These are phyloP conservation scores for Leucosticte australis DNA, from an alignment of 2,113 vertebrate species.

Conservation along the genomic window DNA sequence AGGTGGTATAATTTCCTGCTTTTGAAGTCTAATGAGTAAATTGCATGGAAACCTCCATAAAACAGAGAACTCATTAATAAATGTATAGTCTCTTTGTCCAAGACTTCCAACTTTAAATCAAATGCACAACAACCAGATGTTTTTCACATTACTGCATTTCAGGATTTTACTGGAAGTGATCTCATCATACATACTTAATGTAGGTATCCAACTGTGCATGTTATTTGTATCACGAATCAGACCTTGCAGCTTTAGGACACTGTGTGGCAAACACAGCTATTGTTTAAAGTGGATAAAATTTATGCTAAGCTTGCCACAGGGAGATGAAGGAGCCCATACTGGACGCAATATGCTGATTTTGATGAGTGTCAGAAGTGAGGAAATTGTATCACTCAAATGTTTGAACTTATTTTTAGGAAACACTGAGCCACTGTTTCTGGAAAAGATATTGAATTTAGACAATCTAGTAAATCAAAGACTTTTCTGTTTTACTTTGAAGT, in stretches of 20 bases:
- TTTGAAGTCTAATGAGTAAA: slow-evolving; percentile 54
- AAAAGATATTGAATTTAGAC: slow-evolving; percentile 23
- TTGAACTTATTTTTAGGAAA: background rate
- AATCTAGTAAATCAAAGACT: slow-evolving; percentile 26
- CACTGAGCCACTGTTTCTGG: slow-evolving; percentile 37
- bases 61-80: slow-evolving; percentile 62
- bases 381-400: slow-evolving; percentile 32
- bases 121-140: slow-evolving; percentile 74
- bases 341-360: slow-evolving; percentile 7
- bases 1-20: background rate
- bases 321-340: slow-evolving; percentile 15
- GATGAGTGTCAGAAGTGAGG: slow-evolving; percentile 50
- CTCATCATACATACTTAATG: slow-evolving; percentile 73
- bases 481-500: slow-evolving; percentile 7
- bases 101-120: slow-evolving; percentile 75
- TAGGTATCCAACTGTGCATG: slow-evolving; percentile 67
- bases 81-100: slow-evolving; percentile 56
- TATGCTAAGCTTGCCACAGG: background rate
- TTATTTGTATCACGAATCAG: slow-evolving; percentile 68
- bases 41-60: slow-evolving; percentile 55
- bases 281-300: slow-evolving; percentile 48
- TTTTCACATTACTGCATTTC: slow-evolving; percentile 75
- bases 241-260: slow-evolving; percentile 44
- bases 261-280: slow-evolving; percentile 14
- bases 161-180: slow-evolving; percentile 81